phyloP scores from a whole-genome alignment of 2,113 vertebrate species.

The Sorex araneus region DNA sequence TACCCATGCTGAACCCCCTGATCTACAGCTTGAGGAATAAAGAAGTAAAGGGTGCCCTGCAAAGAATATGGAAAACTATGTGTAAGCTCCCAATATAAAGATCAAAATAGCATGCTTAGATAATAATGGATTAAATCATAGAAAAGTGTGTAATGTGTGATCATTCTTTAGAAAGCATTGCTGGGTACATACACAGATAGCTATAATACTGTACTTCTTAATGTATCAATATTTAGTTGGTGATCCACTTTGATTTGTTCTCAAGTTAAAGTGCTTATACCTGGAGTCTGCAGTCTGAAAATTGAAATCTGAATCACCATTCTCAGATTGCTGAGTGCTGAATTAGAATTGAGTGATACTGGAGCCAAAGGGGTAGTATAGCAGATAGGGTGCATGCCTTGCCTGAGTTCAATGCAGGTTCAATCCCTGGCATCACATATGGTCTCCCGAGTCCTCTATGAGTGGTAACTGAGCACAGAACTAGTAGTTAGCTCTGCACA shows the following conservation, averaged over 20 bases:
- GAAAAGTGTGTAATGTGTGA: background rate
- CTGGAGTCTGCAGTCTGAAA: too few relatives aligned
- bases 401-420: too few relatives aligned
- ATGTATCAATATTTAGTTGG: background rate
- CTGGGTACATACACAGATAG: background rate
- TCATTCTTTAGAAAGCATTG: too few relatives aligned
- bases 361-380: too few relatives aligned
- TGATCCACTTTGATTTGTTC: background rate
- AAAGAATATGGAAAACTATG: background rate
- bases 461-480: too few relatives aligned
- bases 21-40: constrained; percentile 83
- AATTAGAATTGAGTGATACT: too few relatives aligned
- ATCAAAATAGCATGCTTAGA: background rate
- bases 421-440: too few relatives aligned
- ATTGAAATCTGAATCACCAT: background rate
- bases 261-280: background rate
- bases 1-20: constrained; percentile 84
- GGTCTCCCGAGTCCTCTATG: too few relatives aligned
- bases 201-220: background rate
- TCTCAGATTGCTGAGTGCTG: too few relatives aligned
- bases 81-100: background rate
- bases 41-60: constrained; percentile 70
- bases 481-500: too few relatives aligned
- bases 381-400: too few relatives aligned
- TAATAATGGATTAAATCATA: background rate